Conservation (phyloP, 2,797 vertebrate genomes). For the Babyrousa celebensis region DNA sequence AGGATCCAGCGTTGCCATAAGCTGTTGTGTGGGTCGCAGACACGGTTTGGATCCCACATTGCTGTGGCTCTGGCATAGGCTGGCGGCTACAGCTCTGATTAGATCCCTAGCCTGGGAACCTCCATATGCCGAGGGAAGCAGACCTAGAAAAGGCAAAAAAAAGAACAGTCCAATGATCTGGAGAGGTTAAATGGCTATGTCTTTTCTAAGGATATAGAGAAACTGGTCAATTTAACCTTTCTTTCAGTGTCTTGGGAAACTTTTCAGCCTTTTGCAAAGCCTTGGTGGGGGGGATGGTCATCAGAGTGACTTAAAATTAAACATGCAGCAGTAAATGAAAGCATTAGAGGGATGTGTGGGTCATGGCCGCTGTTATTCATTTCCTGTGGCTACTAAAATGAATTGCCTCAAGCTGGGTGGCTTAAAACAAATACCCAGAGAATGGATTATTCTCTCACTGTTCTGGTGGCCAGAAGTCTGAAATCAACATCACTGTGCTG, state of each 20-base stretch:
- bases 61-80: too few relatives aligned
- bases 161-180: neutral
- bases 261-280: neutral
- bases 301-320: neutral
- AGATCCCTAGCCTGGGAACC: too few relatives aligned
- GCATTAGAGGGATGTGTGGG: neutral
- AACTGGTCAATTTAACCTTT: neutral
- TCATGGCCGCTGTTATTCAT: neutral
- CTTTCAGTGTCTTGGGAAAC: neutral
- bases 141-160: too few relatives aligned
- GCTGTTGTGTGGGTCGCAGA: too few relatives aligned
- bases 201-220: conserved; percentile 35
- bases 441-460: neutral
- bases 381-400: neutral
- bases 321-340: neutral
- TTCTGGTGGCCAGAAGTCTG: neutral
- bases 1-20: too few relatives aligned
- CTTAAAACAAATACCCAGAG: neutral
- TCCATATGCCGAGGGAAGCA: too few relatives aligned
- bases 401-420: neutral
- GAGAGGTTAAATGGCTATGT: neutral
- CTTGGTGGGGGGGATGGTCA: neutral
- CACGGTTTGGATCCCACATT: too few relatives aligned
- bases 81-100: too few relatives aligned
- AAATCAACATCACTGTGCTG: neutral